Evolutionary conservation across 2,797 vertebrate species (phyloP).

Genomic region (Chaetodon trifasciatus): DNA sequence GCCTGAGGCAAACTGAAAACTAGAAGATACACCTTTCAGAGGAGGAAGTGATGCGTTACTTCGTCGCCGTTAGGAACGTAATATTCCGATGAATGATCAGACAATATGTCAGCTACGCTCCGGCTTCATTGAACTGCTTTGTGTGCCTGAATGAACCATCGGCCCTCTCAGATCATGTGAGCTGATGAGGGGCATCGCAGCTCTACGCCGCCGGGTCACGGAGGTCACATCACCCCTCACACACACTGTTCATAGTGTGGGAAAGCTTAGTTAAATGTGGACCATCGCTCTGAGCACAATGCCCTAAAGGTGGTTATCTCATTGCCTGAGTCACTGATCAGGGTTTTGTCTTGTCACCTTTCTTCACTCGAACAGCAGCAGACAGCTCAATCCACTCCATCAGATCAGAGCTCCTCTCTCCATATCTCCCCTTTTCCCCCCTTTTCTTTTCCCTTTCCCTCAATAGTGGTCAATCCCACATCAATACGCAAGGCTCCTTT

Average conservation of each 20-base stretch:
- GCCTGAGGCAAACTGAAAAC: background rate
- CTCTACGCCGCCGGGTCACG: constrained; percentile 39
- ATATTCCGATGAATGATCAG: background rate
- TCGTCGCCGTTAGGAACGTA: background rate
- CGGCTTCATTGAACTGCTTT: background rate
- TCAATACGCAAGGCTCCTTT: constrained; percentile 80
- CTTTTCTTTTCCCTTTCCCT: constrained; percentile 52
- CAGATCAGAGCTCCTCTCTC: constrained; percentile 75
- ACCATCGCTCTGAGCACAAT: constrained; percentile 60
- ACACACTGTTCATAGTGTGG: constrained; percentile 70
- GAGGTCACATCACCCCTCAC: constrained; percentile 22
- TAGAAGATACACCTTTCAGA: too few relatives aligned
- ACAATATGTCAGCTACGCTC: background rate
- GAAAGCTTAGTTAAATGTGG: constrained; percentile 66
- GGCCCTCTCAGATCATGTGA: constrained; percentile 28
- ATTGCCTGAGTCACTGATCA: constrained; percentile 69
- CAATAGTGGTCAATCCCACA: constrained; percentile 79
- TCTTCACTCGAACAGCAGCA: constrained; percentile 52
- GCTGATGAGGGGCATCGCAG: constrained; percentile 46
- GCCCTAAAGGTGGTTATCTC: constrained; percentile 69
- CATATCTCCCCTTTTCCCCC: constrained; percentile 51
- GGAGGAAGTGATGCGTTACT: too few relatives aligned
- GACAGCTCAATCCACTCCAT: constrained; percentile 79
- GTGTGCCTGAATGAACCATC: constrained; percentile 21
- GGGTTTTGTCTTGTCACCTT: constrained; percentile 79